phyloP scores from a whole-genome alignment of 2,113 vertebrate species.

The Nerophis ophidion region DNA sequence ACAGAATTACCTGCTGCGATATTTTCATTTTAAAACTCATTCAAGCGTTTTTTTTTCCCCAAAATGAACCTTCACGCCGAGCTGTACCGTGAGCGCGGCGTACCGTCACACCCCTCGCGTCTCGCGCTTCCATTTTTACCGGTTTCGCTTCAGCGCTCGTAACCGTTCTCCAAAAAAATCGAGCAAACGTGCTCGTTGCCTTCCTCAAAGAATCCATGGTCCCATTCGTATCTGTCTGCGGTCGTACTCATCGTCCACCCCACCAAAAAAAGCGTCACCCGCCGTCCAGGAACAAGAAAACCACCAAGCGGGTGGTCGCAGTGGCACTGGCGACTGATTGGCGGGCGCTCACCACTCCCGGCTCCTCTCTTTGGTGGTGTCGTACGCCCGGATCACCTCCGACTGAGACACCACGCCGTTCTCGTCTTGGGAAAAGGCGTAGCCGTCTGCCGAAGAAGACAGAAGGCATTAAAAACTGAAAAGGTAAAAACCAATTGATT shows the following conservation, averaged over 20 bases:
- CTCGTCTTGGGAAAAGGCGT: slow-evolving; percentile 98
- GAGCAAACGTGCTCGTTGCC: slow-evolving; percentile 68
- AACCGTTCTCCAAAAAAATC: slow-evolving; percentile 19
- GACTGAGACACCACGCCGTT: slow-evolving; percentile 98
- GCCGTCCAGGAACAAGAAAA: not conserved
- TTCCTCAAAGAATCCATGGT: slow-evolving; percentile 28
- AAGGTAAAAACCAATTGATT: not conserved
- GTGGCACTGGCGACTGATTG: slow-evolving; percentile 29
- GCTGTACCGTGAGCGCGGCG: too few species aligned
- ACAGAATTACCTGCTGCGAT: too few species aligned
- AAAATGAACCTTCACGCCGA: too few species aligned
- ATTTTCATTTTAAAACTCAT: too few species aligned
- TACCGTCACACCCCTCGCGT: too few species aligned
- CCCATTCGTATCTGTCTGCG: slow-evolving; percentile 21
- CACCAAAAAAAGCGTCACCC: not conserved
- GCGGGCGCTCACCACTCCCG: slow-evolving; percentile 82
- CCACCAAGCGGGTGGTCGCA: slow-evolving; percentile 22
- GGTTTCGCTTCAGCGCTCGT: slow-evolving; percentile 39
- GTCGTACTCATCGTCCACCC: slow-evolving; percentile 5
- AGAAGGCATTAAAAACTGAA: not conserved
- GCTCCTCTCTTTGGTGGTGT: slow-evolving; percentile 93
- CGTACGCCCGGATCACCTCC: slow-evolving; percentile 94
- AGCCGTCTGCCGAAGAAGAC: slow-evolving; percentile 78
- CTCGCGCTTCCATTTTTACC: not conserved
- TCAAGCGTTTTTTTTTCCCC: too few species aligned